Evolutionary conservation across 2,113 vertebrate species (phyloP), one percentile per base, ranked within the genome.

Genomic region (Microcebus jonahi): DNA sequence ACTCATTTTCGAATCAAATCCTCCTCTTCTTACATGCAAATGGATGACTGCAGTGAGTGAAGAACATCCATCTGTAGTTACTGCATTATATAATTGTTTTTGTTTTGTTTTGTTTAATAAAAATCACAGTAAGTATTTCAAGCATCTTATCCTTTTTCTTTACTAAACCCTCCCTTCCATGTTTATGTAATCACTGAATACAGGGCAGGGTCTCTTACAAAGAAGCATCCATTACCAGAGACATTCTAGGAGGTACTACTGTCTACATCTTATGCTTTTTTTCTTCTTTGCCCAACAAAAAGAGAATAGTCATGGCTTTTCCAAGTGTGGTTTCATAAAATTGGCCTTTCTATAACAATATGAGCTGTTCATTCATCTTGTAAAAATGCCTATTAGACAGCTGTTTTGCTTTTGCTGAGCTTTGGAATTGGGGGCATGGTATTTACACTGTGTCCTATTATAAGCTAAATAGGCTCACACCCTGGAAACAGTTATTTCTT

Each of bases 301-400:
- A 34, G 34, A 91, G 36, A 95, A 48, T 31, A 57, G 14, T 11
- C 27, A 73, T 36, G 65, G 34, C 23, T 94, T 92, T 97, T 71
- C 81, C 53, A 83, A 93, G 48, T 39, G 8, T 84, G 55, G 75
- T 87, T 92, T 91, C 61, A 76, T 91, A 94, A 95, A 96, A 94
- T 45, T 85, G 75, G 63, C 75, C 84, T 95, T 87, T 71, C 50
- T 14, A 4, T 91, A 96, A 97, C 57, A 96, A 71, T 90, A 75
- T 68, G 70, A 93, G 57, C 57, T 97, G 48, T 94, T 92, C 75
- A 73, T 94, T 97, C 39, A 84, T 55, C 23, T 82, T 93, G 68
- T 93, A 93, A 97, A 97, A 97, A 96, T 86, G 71, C 18, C 65
- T 90, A 53, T 80, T 71, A 71, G 13, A 81, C 93, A 97, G 93